Conservation (phyloP, 1,140 invertebrate genomes). For the Bilobella aurantiaca region DNA sequence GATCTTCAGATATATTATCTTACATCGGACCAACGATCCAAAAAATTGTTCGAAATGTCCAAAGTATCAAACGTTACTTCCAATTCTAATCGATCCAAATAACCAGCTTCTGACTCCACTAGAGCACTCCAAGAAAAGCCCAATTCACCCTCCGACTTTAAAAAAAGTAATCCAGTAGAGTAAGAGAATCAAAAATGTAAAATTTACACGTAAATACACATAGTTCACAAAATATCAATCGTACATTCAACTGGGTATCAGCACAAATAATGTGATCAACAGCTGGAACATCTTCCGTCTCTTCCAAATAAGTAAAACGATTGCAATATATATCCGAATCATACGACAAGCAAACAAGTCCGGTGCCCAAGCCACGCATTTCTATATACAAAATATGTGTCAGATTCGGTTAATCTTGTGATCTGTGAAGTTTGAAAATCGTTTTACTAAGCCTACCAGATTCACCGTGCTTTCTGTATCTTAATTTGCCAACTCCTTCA, state of each 20-base stretch:
- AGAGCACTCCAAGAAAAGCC: neutral
- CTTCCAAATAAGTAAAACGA: neutral
- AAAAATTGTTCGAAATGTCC: neutral
- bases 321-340: neutral
- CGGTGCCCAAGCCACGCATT: neutral
- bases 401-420: too few relatives aligned
- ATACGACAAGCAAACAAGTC: neutral
- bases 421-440: too few relatives aligned
- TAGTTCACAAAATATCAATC: neutral
- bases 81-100: neutral
- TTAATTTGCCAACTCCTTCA: neutral
- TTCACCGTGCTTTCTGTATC: too few relatives aligned
- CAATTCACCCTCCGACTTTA: neutral
- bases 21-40: neutral
- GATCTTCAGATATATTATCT: neutral
- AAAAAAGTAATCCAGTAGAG: neutral
- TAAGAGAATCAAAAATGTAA: neutral
- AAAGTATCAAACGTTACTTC: neutral
- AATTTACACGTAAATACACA: neutral
- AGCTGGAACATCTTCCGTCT: neutral
- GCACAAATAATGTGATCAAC: constrained; percentile 1
- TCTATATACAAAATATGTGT: neutral
- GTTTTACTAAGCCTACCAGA: too few relatives aligned
- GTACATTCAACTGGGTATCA: neutral
- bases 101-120: neutral